A percentile compares a stretch with the other conserved stretches of the same genome.
Evolutionary conservation across 2,113 vertebrate species (phyloP).

Genomic region (Glaucomys volans): DNA sequence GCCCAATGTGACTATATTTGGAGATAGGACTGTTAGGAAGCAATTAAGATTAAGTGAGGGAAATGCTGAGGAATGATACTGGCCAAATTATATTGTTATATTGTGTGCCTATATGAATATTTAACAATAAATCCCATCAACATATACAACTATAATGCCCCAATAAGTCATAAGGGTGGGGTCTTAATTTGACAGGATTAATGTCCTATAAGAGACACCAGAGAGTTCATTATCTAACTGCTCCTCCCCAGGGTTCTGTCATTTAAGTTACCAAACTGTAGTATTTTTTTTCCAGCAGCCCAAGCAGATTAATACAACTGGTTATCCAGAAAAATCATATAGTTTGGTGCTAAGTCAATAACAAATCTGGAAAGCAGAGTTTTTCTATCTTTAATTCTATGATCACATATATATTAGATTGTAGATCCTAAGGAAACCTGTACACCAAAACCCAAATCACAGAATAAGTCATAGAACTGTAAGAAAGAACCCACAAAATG

Average conservation of each 20-base stretch:
- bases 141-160: too few relatives aligned
- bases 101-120: too few relatives aligned
- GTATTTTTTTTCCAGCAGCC: neutral
- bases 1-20: neutral
- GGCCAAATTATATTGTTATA: too few relatives aligned
- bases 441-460: neutral
- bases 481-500: neutral
- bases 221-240: neutral
- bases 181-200: too few relatives aligned
- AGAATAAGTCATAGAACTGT: neutral
- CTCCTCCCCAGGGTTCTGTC: neutral
- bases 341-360: neutral
- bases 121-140: too few relatives aligned
- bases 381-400: neutral
- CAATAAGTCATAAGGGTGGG: too few relatives aligned
- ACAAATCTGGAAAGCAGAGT: constrained; percentile 18
- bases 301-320: neutral
- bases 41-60: neutral
- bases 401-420: neutral
- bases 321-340: neutral
- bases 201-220: neutral
- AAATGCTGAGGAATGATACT: too few relatives aligned
- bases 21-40: neutral
- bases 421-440: neutral
- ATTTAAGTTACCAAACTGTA: neutral